Evolutionary conservation across 2,113 vertebrate genomes (phyloP), one percentile per base, ranked within the genome.

Genomic region (Ceratotherium simum): DNA sequence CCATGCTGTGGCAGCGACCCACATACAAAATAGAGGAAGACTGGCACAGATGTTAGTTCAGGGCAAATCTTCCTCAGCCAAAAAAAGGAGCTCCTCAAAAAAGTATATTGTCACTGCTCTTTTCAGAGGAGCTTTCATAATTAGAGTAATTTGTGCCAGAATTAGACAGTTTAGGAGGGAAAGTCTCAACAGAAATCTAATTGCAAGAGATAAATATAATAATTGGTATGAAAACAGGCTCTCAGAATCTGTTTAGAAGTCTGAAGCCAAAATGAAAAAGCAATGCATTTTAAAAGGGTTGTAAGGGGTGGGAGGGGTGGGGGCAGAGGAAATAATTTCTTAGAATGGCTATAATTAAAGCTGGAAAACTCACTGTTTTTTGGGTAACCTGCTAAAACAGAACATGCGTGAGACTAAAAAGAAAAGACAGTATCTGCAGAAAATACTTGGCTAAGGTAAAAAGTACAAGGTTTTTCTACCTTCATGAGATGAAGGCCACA

Each of bases 161-260:
- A 95, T 87, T 60, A 82, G 90, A 86, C 90, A 69, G 89, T 76
- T 95, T 91, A 95, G 86, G 62, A 89, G 80, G 51, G 29, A 88
- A 60, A 42, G 23, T 46, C 80, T 87, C 51, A 82, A 97, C 83
- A 85, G 78, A 96, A 93, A 79, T 91, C 62, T 78, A 93, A 96
- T 65, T 27, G 62, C 62, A 56, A 75, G 85, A 82, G 51, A 91
- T 54, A 85, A 80, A 91, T 72, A 88, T 33, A 73, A 90, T 78
- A 88, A 72, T 31, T 33, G 33, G 25, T 76, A n/a, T 46, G 25
- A 90, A 97, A 79, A 42, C 78, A 73, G 83, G 79, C 58, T 90
- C 42, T 96, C 90, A 70, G 48, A 95, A 93, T 65, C 91, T 97
- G 82, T 96, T 89, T 48, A 79, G 88, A 96, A 96, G 51, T 39